phyloP scores from a whole-genome alignment of 2,797 vertebrate genomes.

The Octomys mimax region DNA sequence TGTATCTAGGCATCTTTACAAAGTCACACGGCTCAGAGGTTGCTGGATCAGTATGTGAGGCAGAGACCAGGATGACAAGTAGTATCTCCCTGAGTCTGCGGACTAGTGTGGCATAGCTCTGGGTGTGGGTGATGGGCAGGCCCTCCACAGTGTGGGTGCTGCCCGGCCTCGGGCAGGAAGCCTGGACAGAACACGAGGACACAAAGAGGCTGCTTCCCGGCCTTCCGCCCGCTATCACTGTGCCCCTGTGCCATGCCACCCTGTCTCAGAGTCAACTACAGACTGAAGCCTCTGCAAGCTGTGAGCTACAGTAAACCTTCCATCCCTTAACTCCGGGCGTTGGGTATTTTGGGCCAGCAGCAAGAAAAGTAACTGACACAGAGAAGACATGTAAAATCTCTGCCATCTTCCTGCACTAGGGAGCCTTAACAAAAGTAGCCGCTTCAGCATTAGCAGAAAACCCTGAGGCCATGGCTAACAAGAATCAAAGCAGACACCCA shows the following conservation, averaged over 20 bases:
- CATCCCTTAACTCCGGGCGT: not conserved
- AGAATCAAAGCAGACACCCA: slow-evolving; percentile 80
- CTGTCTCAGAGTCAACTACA: not conserved
- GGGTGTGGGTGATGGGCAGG: not conserved
- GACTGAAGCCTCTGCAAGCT: not conserved
- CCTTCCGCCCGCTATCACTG: not conserved
- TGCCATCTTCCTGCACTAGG: not conserved
- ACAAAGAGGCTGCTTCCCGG: not conserved
- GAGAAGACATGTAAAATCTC: slow-evolving; percentile 35
- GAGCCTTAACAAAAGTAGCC: slow-evolving; percentile 35
- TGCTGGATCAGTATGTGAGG: not conserved
- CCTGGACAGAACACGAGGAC: not conserved
- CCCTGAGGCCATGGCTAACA: not conserved
- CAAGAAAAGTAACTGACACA: not conserved
- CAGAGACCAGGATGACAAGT: not conserved
- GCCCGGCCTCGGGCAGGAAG: not conserved
- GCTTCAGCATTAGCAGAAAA: not conserved
- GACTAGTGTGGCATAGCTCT: not conserved
- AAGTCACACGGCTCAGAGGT: not conserved
- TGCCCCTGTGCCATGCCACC: not conserved
- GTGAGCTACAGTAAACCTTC: not conserved
- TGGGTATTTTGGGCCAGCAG: not conserved
- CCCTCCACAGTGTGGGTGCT: not conserved
- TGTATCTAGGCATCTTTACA: not conserved
- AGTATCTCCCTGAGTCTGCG: not conserved